A percentile compares a stretch with the other conserved stretches of the same genome.
phyloP scores from a whole-genome alignment of 2,797 vertebrate genomes.

The Spatula clypeata region DNA sequence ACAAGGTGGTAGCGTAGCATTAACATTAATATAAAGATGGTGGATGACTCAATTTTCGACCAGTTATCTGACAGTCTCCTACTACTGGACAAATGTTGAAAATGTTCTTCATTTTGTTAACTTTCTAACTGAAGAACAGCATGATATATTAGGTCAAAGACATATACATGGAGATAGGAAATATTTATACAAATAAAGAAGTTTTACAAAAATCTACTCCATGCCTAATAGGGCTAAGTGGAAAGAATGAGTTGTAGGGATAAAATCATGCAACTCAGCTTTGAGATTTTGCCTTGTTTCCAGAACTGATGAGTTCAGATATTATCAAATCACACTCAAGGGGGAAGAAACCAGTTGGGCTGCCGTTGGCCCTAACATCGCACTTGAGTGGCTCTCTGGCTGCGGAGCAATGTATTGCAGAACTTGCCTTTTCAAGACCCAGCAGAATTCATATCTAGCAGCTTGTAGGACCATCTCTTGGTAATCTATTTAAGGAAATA shows the following conservation, averaged over 20 bases:
- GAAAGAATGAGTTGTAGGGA: not conserved
- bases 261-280: not conserved
- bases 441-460: not conserved
- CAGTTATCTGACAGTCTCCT: not conserved
- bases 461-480: not conserved
- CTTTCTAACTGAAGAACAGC: not conserved
- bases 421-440: not conserved
- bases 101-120: not conserved
- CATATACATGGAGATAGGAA: not conserved
- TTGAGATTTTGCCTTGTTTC: not conserved
- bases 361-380: not conserved
- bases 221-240: not conserved
- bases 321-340: not conserved
- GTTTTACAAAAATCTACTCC: not conserved
- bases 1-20: constrained; percentile 83
- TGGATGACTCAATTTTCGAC: not conserved
- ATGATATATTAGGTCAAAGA: not conserved
- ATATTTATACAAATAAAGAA: not conserved
- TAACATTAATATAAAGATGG: constrained; percentile 56
- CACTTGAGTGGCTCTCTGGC: not conserved
- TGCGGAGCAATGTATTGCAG: not conserved
- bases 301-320: not conserved
- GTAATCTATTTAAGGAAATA: not conserved
- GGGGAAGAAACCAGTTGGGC: not conserved
- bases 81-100: not conserved